phyloP scores from a whole-genome alignment of 2,113 vertebrate species.

The Poicephalus meyeri region DNA sequence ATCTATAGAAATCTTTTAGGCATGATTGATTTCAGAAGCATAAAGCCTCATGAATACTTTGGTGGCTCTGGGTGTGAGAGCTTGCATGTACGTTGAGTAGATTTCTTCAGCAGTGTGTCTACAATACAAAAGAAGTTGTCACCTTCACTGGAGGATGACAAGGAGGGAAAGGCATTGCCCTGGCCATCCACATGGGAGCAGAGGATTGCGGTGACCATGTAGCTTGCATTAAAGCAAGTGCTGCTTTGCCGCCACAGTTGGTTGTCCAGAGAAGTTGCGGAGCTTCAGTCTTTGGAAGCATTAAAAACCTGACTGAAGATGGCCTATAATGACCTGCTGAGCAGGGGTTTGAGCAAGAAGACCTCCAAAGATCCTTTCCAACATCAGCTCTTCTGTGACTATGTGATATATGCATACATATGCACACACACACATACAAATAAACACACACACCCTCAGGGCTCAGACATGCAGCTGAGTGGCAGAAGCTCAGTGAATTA shows the following conservation, averaged over 20 bases:
- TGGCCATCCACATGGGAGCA: not conserved
- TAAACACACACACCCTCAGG: fast-evolving
- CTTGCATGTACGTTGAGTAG: not conserved
- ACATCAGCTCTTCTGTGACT: not conserved
- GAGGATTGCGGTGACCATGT: fast-evolving
- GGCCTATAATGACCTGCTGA: not conserved
- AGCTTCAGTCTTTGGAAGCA: not conserved
- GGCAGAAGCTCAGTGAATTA: not conserved
- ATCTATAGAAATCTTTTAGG: not conserved
- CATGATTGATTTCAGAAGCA: not conserved
- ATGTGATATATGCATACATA: not conserved
- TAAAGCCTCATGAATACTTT: not conserved
- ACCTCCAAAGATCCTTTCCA: not conserved
- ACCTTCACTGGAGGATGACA: not conserved
- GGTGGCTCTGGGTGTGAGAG: not conserved
- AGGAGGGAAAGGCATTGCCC: not conserved
- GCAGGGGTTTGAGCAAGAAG: not conserved
- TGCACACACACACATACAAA: fast-evolving
- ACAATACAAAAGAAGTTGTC: not conserved
- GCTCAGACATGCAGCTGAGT: not conserved
- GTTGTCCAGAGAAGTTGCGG: not conserved
- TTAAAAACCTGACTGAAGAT: not conserved
- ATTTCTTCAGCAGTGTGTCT: not conserved
- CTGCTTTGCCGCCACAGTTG: not conserved
- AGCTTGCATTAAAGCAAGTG: not conserved